Evolutionary conservation across 2,888 invertebrate genomes (phyloP).

Genomic region (Heteromyza rotundicornis): DNA sequence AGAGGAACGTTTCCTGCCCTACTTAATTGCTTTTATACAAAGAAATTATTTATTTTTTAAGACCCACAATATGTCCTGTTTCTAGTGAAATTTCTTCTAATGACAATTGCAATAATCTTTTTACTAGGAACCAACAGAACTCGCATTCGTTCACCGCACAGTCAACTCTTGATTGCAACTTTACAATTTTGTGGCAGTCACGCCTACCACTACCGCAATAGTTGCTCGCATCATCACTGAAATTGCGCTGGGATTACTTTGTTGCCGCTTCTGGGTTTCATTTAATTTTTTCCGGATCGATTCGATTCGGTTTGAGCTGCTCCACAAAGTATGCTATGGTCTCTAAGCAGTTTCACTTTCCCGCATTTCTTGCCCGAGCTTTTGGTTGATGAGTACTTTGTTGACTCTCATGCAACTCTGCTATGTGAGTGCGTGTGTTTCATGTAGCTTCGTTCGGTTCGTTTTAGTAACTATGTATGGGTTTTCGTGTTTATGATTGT

Average conservation of each 20-base stretch:
- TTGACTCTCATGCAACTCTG: background rate
- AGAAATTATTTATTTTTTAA: too few species aligned
- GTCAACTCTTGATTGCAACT: background rate
- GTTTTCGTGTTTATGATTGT: background rate
- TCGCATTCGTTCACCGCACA: background rate
- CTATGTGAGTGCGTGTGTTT: background rate
- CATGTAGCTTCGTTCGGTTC: background rate
- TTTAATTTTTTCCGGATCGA: too few species aligned
- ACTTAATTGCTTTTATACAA: too few species aligned
- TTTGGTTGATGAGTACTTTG: background rate
- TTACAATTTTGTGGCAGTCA: background rate
- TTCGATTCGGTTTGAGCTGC: background rate
- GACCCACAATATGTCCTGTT: too few species aligned
- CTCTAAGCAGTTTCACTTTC: background rate
- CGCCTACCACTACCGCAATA: background rate
- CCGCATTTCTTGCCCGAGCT: background rate
- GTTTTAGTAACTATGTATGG: background rate
- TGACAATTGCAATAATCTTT: too few species aligned
- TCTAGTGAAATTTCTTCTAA: too few species aligned
- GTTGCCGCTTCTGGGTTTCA: too few species aligned
- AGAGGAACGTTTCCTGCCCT: too few species aligned
- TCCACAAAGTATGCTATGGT: background rate
- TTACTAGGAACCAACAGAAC: too few species aligned
- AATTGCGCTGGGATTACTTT: too few species aligned
- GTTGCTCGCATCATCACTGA: too few species aligned